Percentiles rank a stretch among this genome's conserved stretches.
Evolutionary conservation across 1,140 invertebrate genomes (phyloP).

Genomic region (Heliconius nattereri): DNA sequence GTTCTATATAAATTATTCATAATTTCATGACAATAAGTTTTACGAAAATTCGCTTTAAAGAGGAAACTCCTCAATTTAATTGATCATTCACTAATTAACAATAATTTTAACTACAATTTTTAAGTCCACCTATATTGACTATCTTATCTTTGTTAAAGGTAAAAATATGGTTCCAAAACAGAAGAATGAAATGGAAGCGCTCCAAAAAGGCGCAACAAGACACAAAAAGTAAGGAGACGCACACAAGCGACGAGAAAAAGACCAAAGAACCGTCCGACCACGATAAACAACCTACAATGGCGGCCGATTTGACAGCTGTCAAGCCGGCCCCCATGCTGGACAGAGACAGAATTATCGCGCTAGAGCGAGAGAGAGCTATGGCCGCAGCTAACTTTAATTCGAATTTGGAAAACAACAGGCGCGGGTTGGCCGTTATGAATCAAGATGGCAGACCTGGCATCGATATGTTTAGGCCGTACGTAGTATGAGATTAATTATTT

Average conservation of each 20-base stretch:
- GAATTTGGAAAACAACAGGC: slow-evolving; percentile 76
- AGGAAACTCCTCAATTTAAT: too few relatives aligned
- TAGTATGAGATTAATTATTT: slow-evolving; percentile 75
- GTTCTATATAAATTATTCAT: too few relatives aligned
- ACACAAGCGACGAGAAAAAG: slow-evolving; percentile 64
- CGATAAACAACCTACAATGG: slow-evolving; percentile 63
- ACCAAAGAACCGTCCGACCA: slow-evolving; percentile 57
- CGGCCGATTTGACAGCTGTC: slow-evolving; percentile 75
- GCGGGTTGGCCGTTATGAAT: slow-evolving; percentile 71
- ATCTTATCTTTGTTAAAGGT: slow-evolving; percentile 83
- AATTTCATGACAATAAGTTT: too few relatives aligned
- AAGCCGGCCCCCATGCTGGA: slow-evolving; percentile 70
- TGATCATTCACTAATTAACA: background rate
- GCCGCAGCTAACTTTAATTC: slow-evolving; percentile 78
- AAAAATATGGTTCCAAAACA: slow-evolving; percentile 98
- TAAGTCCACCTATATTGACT: background rate
- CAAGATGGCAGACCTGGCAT: slow-evolving; percentile 74
- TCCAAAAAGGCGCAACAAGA: slow-evolving; percentile 96
- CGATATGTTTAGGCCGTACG: slow-evolving; percentile 81
- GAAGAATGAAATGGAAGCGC: slow-evolving; percentile 97
- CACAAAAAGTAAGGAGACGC: slow-evolving; percentile 77
- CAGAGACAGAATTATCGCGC: slow-evolving; percentile 78
- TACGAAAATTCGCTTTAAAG: too few relatives aligned
- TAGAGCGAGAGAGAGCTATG: slow-evolving; percentile 74
- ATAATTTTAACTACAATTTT: background rate